Conservation (phyloP, 2,888 invertebrate genomes). For the Acronicta aceris region DNA sequence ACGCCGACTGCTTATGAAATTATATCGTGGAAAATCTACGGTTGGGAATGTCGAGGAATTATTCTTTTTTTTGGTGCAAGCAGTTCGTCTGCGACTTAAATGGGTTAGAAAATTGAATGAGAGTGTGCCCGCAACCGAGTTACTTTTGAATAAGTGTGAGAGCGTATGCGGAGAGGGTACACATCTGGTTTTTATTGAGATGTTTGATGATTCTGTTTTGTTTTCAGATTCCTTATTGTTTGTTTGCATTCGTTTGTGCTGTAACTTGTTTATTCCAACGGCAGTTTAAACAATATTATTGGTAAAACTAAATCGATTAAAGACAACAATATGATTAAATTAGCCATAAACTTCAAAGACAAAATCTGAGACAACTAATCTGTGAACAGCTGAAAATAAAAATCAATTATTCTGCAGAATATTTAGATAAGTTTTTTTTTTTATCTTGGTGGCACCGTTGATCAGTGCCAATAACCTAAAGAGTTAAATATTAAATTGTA, state of each 20-base stretch:
- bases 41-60: conserved; percentile 74
- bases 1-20: conserved; percentile 86
- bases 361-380: no score
- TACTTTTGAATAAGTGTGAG: conserved; percentile 82
- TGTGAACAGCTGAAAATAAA: no score
- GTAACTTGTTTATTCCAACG: conserved; percentile 15
- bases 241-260: conserved; percentile 39
- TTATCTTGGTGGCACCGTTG: no score
- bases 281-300: conserved; percentile 2
- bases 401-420: no score
- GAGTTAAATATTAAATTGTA: no score
- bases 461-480: no score
- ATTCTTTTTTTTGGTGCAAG: conserved; percentile 72
- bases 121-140: conserved; percentile 75
- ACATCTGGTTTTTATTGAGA: conserved; percentile 75
- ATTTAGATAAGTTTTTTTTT: no score
- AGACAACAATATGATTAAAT: no score
- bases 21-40: conserved; percentile 85
- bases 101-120: conserved; percentile 90
- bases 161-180: conserved; percentile 74
- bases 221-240: conserved; percentile 56
- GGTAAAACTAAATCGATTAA: no score
- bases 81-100: conserved; percentile 87
- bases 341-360: no score
- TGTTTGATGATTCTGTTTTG: conserved; percentile 65